Evolutionary conservation across 2,113 vertebrate species (phyloP), one percentile per base, ranked within the genome.

Genomic region (Phrynocephalus versicolor): DNA sequence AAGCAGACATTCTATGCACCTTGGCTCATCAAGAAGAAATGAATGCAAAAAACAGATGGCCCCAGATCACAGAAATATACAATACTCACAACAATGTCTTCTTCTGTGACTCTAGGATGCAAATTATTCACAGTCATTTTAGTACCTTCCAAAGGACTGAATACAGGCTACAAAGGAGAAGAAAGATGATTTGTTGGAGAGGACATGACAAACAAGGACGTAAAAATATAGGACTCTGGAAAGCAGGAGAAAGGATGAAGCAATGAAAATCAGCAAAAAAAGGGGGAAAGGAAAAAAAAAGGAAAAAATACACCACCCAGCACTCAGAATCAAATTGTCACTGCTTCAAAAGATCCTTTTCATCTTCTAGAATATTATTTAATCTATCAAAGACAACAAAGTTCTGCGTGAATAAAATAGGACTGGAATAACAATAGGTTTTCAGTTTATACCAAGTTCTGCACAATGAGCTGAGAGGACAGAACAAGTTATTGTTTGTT

Each of bases 101-200:
- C 99, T 89, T 99, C 99, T 0, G 98, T 99, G 90, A 99, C 99
- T 33, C 98, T 95, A 37, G 98, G 98, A 87, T 99, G 99, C 87
- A 99, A 95, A 91, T 99, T 99, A 93, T 98, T 98, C 88, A 99
- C 99, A 0, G 98, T 99, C 96, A 99, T 99, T 96, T 99, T 99
- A 45, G 98, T 99, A 80, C 99, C 99, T 95, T 99, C 98, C 94
- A 99, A 90, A 30, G 98, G 98, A 92, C 99, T 99, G 89, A 98
- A 97, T 0, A 93, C 89, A 76, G 97, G 97, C 98, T 99, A 90
- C n/a, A 82, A 91, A 94, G 19, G 91, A 37, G 91, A 94, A 85
- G 83, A 67, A 21, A 65, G 21, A n/a, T n/a, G n/a, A n/a, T 65
- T 65, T 30, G 64, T 67, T 67, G 64, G 64, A 67, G 2, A 10